Percentiles rank a stretch among this genome's conserved stretches.
These are phyloP conservation scores for Bujurquina vittata DNA, from an alignment of 2,113 vertebrate species.

Conservation along the genomic window DNA sequence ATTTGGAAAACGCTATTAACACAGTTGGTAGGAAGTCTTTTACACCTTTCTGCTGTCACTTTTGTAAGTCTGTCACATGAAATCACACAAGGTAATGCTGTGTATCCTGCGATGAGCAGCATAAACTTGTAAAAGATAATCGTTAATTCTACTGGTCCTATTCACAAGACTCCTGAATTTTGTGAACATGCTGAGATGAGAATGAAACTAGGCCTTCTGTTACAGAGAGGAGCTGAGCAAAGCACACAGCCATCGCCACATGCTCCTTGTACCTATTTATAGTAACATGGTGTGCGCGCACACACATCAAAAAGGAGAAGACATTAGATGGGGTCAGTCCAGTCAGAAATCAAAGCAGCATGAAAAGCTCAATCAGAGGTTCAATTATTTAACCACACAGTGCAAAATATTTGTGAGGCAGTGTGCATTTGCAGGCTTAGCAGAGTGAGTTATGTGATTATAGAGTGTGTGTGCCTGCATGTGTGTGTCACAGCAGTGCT, in stretches of 20 bases:
- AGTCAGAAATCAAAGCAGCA: constrained; percentile 39
- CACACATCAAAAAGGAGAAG: constrained; percentile 30
- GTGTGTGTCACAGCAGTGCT: neutral
- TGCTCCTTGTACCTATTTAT: constrained; percentile 59
- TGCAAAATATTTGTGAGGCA: neutral
- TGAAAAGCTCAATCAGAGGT: constrained; percentile 14
- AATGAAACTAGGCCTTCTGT: constrained; percentile 25
- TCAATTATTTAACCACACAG: constrained; percentile 5
- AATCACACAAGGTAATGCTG: neutral
- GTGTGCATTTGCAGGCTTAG: neutral
- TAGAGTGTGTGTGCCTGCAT: neutral
- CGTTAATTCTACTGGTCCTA: neutral
- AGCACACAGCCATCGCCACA: constrained; percentile 38
- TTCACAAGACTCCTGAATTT: neutral
- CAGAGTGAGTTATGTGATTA: neutral
- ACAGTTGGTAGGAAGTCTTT: constrained; percentile 40
- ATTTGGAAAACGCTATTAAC: constrained; percentile 43
- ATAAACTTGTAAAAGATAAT: constrained; percentile 9
- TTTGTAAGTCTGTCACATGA: constrained; percentile 34
- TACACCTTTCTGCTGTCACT: constrained; percentile 29
- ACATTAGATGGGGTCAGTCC: constrained; percentile 30
- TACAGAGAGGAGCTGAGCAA: constrained; percentile 15
- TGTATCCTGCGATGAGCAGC: constrained; percentile 6
- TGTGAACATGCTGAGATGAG: constrained; percentile 2
- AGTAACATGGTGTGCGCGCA: constrained; percentile 19